Percentiles rank a stretch among this genome's conserved stretches.
These are phyloP conservation scores for Arctia plantaginis DNA, from an alignment of 2,888 invertebrate species.

Conservation along the genomic window DNA sequence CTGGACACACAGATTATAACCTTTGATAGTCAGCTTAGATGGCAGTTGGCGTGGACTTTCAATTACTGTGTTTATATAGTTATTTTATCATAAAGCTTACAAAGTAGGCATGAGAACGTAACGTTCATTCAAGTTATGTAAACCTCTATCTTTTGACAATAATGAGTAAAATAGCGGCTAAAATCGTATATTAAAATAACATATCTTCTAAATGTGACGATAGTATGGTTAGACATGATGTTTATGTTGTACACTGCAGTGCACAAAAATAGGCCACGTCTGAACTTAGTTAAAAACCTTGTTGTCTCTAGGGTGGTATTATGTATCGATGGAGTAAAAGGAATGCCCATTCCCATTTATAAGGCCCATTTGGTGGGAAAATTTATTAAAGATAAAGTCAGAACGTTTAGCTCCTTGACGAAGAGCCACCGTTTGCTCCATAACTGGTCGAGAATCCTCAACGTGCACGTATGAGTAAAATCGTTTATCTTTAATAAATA, in stretches of 20 bases:
- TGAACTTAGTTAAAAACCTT: background rate
- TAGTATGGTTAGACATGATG: conserved; percentile 33
- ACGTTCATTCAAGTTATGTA: background rate
- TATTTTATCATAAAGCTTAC: background rate
- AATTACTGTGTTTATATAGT: background rate
- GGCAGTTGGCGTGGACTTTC: too few relatives aligned
- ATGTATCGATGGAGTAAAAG: too few relatives aligned
- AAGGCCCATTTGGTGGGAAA: too few relatives aligned
- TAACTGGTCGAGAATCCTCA: too few relatives aligned
- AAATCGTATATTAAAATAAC: conserved; percentile 36
- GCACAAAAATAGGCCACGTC: conserved; percentile 17
- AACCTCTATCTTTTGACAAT: conserved; percentile 10
- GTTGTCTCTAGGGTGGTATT: background rate
- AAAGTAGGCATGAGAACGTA: background rate
- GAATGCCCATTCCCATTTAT: too few relatives aligned
- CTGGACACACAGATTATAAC: too few relatives aligned
- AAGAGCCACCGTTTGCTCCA: too few relatives aligned
- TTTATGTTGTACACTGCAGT: conserved; percentile 24
- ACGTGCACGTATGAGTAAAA: too few relatives aligned
- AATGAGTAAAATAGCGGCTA: conserved; percentile 24
- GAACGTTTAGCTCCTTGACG: too few relatives aligned
- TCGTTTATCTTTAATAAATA: too few relatives aligned
- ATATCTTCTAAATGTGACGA: conserved; percentile 35
- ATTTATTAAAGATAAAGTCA: too few relatives aligned
- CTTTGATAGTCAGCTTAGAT: too few relatives aligned